phyloP scores from a whole-genome alignment of 2,888 invertebrate species.

The Drosophila multiciliata region DNA sequence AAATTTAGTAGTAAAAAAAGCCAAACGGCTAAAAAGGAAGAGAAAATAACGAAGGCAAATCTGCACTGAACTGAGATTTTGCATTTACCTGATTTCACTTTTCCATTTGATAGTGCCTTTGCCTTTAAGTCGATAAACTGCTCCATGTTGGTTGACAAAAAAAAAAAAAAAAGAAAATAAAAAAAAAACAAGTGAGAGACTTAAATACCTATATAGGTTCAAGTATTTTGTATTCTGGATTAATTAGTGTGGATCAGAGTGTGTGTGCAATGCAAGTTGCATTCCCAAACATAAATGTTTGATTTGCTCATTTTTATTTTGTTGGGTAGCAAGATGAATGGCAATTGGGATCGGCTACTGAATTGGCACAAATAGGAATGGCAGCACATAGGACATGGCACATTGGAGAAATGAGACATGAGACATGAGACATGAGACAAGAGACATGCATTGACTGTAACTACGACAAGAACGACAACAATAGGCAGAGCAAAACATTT shows the following conservation, averaged over 20 bases:
- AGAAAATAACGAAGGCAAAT: not conserved
- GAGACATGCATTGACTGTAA: conserved; percentile 29
- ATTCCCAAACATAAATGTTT: conserved; percentile 1
- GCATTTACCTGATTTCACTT: not conserved
- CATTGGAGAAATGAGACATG: not conserved
- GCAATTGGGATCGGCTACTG: conserved; percentile 4
- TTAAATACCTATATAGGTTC: not conserved
- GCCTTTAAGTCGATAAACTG: not conserved
- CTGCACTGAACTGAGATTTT: not conserved
- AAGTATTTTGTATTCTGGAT: not conserved
- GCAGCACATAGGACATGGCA: not conserved
- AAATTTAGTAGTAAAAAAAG: not conserved
- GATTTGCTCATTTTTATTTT: not conserved
- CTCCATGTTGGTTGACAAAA: not conserved
- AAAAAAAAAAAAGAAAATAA: not conserved
- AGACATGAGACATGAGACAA: not conserved
- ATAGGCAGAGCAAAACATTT: conserved; percentile 55
- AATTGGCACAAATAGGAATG: not conserved
- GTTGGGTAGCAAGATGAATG: conserved; percentile 6
- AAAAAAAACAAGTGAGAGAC: not conserved
- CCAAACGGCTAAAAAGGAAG: not conserved
- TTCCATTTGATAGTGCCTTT: not conserved
- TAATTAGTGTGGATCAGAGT: not conserved
- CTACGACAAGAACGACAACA: conserved; percentile 46
- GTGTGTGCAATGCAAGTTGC: not conserved